phyloP scores from a whole-genome alignment of 2,113 vertebrate species.

The Heloderma charlesbogerti region DNA sequence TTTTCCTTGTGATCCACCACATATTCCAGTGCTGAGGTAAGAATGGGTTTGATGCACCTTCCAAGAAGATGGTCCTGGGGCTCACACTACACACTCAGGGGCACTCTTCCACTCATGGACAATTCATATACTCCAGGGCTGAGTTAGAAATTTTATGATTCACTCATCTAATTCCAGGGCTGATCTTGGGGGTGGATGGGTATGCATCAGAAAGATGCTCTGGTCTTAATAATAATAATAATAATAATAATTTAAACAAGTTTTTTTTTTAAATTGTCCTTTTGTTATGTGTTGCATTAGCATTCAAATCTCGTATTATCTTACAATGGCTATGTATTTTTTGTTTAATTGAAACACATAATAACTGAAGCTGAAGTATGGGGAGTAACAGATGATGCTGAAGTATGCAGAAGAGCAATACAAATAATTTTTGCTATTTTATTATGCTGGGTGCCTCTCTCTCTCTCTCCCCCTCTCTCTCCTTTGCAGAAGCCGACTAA shows the following conservation, averaged over 20 bases:
- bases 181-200: background rate
- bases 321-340: background rate
- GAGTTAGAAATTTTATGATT: background rate
- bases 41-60: background rate
- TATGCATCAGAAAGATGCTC: too few relatives aligned
- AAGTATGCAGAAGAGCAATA: too few relatives aligned
- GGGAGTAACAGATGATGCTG: background rate
- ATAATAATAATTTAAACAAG: too few relatives aligned
- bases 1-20: background rate
- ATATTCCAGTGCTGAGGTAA: background rate
- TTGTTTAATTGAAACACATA: background rate
- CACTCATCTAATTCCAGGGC: background rate
- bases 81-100: background rate
- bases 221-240: too few relatives aligned
- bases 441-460: background rate
- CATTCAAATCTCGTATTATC: background rate
- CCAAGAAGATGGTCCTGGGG: rapidly evolving
- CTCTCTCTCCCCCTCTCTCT: too few relatives aligned
- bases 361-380: background rate
- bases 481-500: background rate
- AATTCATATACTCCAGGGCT: background rate
- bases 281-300: background rate
- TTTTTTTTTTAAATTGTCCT: background rate
- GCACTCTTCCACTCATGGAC: too few relatives aligned
- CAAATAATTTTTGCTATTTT: background rate